Evolutionary conservation across 2,113 vertebrate species (phyloP), one percentile per base, ranked within the genome.

Genomic region (Lophotis ruficrista): DNA sequence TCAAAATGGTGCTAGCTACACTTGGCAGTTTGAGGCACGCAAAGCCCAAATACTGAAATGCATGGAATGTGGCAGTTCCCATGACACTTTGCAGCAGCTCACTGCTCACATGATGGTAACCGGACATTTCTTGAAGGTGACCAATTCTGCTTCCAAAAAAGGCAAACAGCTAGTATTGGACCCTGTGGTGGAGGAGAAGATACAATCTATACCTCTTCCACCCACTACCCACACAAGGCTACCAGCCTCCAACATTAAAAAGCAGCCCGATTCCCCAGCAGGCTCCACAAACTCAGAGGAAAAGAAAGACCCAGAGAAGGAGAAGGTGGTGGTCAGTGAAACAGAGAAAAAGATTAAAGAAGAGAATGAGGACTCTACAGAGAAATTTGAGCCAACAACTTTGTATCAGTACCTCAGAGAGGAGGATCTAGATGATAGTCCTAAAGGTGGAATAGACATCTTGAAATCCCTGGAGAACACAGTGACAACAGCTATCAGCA

Each of bases 91-190:
- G 97, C 99, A 99, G 93, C 99, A 99, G 97, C 98, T 99, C 89
- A 99, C 99, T 5, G 99, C 99, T 91, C 99, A 99, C 96, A 99
- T 99, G 99, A 99, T 99, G 99, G 99, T 99, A 96, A 99, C 99
- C 0, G 99, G 99, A 85, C 99, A 99, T 97, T 99, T 99, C 97
- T 94, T 99, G 60, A 99, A 99, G 97, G 99, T 99, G 79, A 99
- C 99, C 31, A 99, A 99, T 95, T 99, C 99, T 24, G 99, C 99
- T 75, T 99, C 99, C 84, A 99, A 99, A 98, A 99, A 99, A 86
- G 99, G 99, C 41, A 99, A 99, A 94, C 99, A 99, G 93, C 97
- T 99, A 41, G 99, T 99, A 45, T 98, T 99, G 96, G 99, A 99
- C 96, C 98, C 99, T 4, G 97, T 99, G 54, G 97, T 99, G 85